These are phyloP conservation scores for Epistrophe eligans DNA, from an alignment of 2,888 invertebrate species.

Conservation along the genomic window DNA sequence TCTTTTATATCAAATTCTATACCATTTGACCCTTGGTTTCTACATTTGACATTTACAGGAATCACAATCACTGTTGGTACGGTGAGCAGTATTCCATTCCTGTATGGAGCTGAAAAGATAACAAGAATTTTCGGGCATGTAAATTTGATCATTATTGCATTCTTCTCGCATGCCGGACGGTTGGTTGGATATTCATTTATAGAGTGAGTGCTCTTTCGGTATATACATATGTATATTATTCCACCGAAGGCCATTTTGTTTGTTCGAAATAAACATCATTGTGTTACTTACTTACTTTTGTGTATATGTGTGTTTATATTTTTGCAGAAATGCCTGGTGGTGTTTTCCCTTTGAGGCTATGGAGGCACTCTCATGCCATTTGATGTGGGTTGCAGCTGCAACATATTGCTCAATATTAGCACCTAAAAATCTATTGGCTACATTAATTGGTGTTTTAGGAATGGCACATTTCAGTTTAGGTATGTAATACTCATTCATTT, in stretches of 20 bases:
- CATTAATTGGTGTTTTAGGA: slow-evolving; percentile 93
- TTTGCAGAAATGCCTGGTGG: slow-evolving; percentile 92
- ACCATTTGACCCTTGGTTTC: slow-evolving; percentile 9
- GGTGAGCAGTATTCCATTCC: slow-evolving; percentile 92
- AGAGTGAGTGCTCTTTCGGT: slow-evolving; percentile 86
- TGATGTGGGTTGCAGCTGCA: slow-evolving; percentile 96
- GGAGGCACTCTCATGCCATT: slow-evolving; percentile 92
- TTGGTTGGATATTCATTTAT: slow-evolving; percentile 94
- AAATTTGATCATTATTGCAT: slow-evolving; percentile 92
- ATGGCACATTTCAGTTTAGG: slow-evolving; percentile 94
- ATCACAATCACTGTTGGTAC: slow-evolving; percentile 94
- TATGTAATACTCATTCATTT: slow-evolving; percentile 77
- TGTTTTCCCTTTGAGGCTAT: slow-evolving; percentile 94
- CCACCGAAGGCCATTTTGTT: slow-evolving; percentile 37
- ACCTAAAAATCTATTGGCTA: slow-evolving; percentile 92
- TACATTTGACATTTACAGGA: slow-evolving; percentile 83
- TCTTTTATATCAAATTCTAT: slow-evolving; percentile 8
- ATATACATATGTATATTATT: background rate
- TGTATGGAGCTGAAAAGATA: slow-evolving; percentile 93
- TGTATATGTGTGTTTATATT: slow-evolving; percentile 51
- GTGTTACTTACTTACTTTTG: slow-evolving; percentile 52
- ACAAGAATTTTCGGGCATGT: slow-evolving; percentile 92
- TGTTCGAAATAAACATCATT: slow-evolving; percentile 39
- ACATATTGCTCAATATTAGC: slow-evolving; percentile 94
- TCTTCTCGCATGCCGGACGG: slow-evolving; percentile 92